phyloP scores from a whole-genome alignment of 2,113 vertebrate genomes.

The Amazona guildingii region DNA sequence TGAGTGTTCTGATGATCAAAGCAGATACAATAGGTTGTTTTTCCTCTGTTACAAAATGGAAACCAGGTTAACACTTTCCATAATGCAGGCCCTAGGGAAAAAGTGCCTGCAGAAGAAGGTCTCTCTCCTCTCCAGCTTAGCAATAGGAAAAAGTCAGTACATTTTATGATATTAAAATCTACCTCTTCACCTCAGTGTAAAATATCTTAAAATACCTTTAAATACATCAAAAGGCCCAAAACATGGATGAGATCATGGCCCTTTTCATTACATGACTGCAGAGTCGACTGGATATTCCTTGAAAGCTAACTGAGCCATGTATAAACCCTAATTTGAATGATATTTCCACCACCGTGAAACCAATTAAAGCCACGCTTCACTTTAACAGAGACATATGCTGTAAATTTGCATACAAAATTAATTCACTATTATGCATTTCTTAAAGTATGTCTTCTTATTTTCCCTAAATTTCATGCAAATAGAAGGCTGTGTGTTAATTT shows the following conservation, averaged over 20 bases:
- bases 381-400: neutral
- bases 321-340: neutral
- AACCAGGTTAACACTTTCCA: neutral
- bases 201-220: neutral
- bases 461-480: neutral
- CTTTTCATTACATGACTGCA: neutral
- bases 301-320: neutral
- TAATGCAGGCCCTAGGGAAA: neutral
- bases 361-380: neutral
- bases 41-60: neutral
- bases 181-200: neutral
- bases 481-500: neutral
- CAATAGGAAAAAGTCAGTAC: neutral
- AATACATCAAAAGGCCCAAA: neutral
- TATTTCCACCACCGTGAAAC: neutral
- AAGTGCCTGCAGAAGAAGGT: neutral
- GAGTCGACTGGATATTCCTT: neutral
- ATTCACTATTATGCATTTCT: neutral
- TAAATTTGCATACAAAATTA: neutral
- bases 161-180: neutral
- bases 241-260: neutral
- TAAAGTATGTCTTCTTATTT: neutral
- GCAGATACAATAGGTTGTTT: neutral
- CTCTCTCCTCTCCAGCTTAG: neutral
- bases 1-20: neutral